Percentiles rank a stretch among this genome's conserved stretches.
Conservation (phyloP, 2,797 vertebrate species). For the Acanthopagrus latus region DNA sequence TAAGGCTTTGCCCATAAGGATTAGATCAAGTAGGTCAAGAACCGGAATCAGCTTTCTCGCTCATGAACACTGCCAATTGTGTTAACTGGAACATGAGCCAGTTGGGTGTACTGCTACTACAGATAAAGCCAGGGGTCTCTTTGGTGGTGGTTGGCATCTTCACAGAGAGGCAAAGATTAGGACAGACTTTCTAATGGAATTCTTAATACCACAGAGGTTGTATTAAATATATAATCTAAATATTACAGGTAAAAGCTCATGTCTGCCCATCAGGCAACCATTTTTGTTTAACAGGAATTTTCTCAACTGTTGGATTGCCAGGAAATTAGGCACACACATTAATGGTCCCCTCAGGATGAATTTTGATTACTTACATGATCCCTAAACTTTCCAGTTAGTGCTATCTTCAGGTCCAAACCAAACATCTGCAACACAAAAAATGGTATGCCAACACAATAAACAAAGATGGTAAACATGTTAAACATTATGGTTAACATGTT, state of each 20-base stretch:
- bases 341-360: not conserved
- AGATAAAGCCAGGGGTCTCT: not conserved
- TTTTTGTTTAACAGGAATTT: not conserved
- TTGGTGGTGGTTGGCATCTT: not conserved
- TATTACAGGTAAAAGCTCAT: not conserved
- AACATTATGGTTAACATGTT: not conserved
- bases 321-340: not conserved
- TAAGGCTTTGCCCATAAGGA: not conserved
- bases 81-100: not conserved
- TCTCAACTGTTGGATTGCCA: too few relatives aligned
- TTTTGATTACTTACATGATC: not conserved
- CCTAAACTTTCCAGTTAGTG: not conserved
- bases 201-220: not conserved
- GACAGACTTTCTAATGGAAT: not conserved
- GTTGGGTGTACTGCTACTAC: not conserved
- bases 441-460: not conserved
- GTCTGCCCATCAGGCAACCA: not conserved
- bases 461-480: not conserved
- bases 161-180: not conserved
- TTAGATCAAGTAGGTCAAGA: not conserved
- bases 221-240: not conserved
- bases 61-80: not conserved
- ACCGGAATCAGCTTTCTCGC: not conserved
- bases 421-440: not conserved
- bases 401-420: not conserved